phyloP scores from a whole-genome alignment of 2,888 invertebrate genomes.

The Drosophila melanocephala region DNA sequence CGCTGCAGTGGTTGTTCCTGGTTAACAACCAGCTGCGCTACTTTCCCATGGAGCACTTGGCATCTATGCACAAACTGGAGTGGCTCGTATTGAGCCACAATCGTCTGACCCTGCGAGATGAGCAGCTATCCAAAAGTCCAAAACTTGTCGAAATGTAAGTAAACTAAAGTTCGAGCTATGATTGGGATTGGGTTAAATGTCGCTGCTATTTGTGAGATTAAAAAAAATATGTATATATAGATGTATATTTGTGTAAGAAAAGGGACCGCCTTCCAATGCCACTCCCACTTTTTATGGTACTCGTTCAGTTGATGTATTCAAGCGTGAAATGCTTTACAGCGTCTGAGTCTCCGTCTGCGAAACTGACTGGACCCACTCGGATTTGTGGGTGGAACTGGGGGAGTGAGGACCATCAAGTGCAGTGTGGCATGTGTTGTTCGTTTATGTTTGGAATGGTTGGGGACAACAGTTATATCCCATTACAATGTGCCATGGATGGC shows the following conservation, averaged over 20 bases:
- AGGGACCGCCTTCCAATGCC: constrained; percentile 16
- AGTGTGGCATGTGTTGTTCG: constrained; percentile 52
- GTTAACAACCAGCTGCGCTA: constrained; percentile 85
- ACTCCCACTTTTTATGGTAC: constrained; percentile 36
- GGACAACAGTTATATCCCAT: constrained; percentile 33
- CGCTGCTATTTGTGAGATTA: constrained; percentile 70
- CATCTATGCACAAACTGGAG: constrained; percentile 83
- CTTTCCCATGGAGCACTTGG: constrained; percentile 85
- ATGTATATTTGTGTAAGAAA: neutral
- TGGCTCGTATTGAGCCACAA: constrained; percentile 87
- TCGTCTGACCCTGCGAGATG: constrained; percentile 85
- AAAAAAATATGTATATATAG: constrained; percentile 33
- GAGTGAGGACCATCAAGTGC: constrained; percentile 46
- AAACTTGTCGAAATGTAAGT: constrained; percentile 86
- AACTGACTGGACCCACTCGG: constrained; percentile 21
- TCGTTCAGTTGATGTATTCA: constrained; percentile 69
- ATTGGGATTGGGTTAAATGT: constrained; percentile 23
- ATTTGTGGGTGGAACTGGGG: neutral
- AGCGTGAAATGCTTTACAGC: constrained; percentile 73
- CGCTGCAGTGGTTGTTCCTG: constrained; percentile 86
- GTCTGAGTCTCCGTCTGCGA: constrained; percentile 55
- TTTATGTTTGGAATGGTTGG: constrained; percentile 3
- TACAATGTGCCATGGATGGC: constrained; percentile 54
- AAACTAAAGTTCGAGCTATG: constrained; percentile 14
- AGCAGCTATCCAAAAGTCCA: constrained; percentile 86